These are phyloP conservation scores for Eudasyphora cyanicolor DNA, from an alignment of 2,888 invertebrate species.

Conservation along the genomic window DNA sequence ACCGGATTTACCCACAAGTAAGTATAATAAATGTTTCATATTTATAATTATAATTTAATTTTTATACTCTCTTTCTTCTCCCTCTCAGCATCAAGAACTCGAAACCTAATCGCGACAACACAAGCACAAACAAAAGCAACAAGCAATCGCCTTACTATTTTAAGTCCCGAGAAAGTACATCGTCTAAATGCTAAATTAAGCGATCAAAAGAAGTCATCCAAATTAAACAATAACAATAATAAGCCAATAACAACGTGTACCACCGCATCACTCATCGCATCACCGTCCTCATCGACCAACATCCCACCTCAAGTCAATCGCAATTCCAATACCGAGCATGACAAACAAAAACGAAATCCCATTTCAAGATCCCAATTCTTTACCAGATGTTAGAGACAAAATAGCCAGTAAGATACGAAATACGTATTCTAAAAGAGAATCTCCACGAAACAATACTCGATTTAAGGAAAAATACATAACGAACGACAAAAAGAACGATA, in stretches of 20 bases:
- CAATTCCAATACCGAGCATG: slow-evolving; percentile 68
- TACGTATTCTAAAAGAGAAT: slow-evolving; percentile 53
- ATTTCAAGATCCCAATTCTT: slow-evolving; percentile 72
- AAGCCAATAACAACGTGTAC: slow-evolving; percentile 4
- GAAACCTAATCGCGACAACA: slow-evolving; percentile 46
- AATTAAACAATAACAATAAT: slow-evolving; percentile 40
- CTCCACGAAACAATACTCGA: slow-evolving; percentile 35
- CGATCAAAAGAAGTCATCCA: slow-evolving; percentile 75
- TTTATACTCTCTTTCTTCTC: slow-evolving; percentile 22
- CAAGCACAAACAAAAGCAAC: slow-evolving; percentile 61
- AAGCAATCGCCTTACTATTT: slow-evolving; percentile 74
- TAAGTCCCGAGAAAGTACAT: slow-evolving; percentile 79
- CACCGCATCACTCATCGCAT: slow-evolving; percentile 20
- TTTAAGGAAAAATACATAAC: slow-evolving; percentile 34
- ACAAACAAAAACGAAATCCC: slow-evolving; percentile 69
- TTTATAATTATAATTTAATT: not conserved
- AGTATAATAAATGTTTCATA: slow-evolving; percentile 35
- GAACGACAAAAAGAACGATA: slow-evolving; percentile 23
- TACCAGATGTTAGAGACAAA: slow-evolving; percentile 71
- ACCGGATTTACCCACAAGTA: slow-evolving; percentile 65
- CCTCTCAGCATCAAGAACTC: slow-evolving; percentile 58
- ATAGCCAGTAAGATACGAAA: slow-evolving; percentile 7
- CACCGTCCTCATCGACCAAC: slow-evolving; percentile 2
- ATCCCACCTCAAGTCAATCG: slow-evolving; percentile 25
- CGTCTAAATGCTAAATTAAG: slow-evolving; percentile 75